Percentiles rank a stretch among this genome's conserved stretches.
phyloP scores from a whole-genome alignment of 2,797 vertebrate species.

The Limosa lapponica region DNA sequence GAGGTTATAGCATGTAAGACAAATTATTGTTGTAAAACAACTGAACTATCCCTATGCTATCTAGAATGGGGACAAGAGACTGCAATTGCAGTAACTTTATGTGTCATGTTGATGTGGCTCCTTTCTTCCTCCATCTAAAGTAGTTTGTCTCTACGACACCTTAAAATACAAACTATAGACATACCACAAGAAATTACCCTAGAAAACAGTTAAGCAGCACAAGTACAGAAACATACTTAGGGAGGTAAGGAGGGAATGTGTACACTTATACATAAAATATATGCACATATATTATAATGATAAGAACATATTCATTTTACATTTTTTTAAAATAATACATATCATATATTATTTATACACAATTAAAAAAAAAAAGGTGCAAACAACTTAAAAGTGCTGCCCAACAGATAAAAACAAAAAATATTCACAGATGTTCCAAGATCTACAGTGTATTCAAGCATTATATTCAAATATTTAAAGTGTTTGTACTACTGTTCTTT shows the following conservation, averaged over 20 bases:
- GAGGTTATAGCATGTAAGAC: background rate
- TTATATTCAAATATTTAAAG: background rate
- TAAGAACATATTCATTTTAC: fast-evolving
- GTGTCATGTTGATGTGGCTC: background rate
- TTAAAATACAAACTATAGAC: background rate
- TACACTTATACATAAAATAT: background rate
- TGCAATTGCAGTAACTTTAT: background rate
- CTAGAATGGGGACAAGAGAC: background rate
- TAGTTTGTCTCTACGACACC: background rate
- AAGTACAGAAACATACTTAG: background rate
- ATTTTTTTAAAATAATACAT: background rate
- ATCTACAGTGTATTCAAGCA: background rate
- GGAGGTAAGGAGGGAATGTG: fast-evolving
- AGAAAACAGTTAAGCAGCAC: background rate
- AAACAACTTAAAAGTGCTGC: background rate
- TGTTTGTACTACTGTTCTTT: background rate
- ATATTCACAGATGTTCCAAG: background rate
- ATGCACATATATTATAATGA: background rate
- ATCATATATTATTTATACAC: fast-evolving
- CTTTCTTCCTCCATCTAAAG: background rate
- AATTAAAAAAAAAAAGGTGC: background rate
- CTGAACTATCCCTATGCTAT: background rate
- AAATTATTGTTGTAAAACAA: background rate
- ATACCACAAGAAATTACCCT: background rate
- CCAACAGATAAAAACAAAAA: background rate